Percentiles rank a stretch among this genome's conserved stretches.
Conservation (phyloP, 1,140 invertebrate genomes). For the Spodoptera litura region DNA sequence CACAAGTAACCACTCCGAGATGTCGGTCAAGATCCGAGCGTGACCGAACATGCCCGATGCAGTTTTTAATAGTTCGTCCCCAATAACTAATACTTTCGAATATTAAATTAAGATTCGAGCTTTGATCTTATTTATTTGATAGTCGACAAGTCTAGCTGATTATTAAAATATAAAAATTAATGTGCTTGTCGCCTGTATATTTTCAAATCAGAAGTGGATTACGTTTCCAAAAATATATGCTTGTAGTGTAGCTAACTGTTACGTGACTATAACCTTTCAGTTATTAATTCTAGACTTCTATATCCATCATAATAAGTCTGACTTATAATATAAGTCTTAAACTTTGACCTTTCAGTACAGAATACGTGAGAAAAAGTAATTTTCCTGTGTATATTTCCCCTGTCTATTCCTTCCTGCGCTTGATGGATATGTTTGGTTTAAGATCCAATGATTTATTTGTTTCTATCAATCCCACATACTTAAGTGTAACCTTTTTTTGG, state of each 20-base stretch:
- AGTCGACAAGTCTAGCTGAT: conserved; percentile 8
- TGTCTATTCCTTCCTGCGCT: not conserved
- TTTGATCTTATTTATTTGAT: conserved; percentile 35
- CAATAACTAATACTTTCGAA: conserved; percentile 16
- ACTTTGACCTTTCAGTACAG: no score
- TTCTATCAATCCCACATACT: not conserved
- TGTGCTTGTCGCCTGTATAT: not conserved
- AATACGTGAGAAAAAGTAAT: not conserved
- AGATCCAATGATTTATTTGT: not conserved
- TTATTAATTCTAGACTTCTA: not conserved
- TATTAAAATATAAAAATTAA: conserved; percentile 20
- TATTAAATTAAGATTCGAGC: conserved; percentile 26
- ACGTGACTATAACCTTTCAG: not conserved
- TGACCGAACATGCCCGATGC: conserved; percentile 19
- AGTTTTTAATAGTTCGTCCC: conserved; percentile 38
- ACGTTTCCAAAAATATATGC: no score
- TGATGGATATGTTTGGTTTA: conserved; percentile 8
- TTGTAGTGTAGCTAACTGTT: no score
- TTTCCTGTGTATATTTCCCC: not conserved
- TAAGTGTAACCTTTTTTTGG: no score
- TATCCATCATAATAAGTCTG: no score
- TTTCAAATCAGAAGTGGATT: no score
- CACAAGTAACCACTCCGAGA: conserved; percentile 43
- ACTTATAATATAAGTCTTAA: no score
- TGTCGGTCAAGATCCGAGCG: conserved; percentile 44